Evolutionary conservation across 64 coral and sea anemone species (phyloP).

Genomic region (Porites lutea): DNA sequence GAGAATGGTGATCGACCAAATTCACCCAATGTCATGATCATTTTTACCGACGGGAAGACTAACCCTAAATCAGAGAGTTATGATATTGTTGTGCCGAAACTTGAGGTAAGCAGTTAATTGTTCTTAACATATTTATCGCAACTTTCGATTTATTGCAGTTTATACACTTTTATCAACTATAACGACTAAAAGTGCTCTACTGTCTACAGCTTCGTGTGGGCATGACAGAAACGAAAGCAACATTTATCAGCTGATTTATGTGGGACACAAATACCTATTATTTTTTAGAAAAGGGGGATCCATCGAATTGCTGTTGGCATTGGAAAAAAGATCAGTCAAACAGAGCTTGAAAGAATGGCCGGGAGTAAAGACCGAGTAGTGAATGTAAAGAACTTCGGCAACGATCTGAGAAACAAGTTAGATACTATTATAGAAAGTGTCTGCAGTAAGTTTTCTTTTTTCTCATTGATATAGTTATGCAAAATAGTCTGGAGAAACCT

Average conservation of each 20-base stretch:
- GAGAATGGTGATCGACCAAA: not conserved
- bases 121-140: not conserved
- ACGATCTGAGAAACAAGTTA: not conserved
- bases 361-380: not conserved
- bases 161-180: not conserved
- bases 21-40: not conserved
- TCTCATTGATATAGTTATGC: too few species aligned
- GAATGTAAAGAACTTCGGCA: not conserved
- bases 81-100: not conserved
- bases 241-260: too few species aligned
- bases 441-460: not conserved
- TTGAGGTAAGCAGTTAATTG: not conserved
- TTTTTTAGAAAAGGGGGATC: too few species aligned
- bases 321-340: not conserved
- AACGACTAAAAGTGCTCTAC: not conserved
- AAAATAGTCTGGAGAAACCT: too few species aligned
- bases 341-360: not conserved
- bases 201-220: not conserved
- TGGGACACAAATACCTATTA: too few species aligned
- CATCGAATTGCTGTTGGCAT: conserved; percentile 1
- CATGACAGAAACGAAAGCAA: not conserved
- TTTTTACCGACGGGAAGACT: not conserved
- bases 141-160: not conserved
- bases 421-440: not conserved
- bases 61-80: not conserved